phyloP scores from a whole-genome alignment of 2,888 invertebrate genomes.

The Yponomeuta evonymella region DNA sequence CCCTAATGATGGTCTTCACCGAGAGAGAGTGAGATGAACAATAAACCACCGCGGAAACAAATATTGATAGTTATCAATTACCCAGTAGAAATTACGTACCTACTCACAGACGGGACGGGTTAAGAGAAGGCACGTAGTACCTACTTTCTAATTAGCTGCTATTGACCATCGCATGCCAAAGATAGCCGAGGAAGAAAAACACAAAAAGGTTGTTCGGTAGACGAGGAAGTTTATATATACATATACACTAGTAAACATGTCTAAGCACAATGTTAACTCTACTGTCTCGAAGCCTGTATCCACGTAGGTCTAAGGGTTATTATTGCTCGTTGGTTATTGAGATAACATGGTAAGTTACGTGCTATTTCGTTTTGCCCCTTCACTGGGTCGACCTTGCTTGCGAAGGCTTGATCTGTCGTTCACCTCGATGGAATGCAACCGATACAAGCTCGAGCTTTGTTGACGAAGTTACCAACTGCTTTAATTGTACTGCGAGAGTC shows the following conservation, averaged over 20 bases:
- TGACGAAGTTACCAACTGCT: conserved; percentile 36
- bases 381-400: conserved; percentile 63
- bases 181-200: neutral
- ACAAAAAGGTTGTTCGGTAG: conserved; percentile 29
- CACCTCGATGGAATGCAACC: conserved; percentile 62
- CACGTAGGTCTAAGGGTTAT: neutral
- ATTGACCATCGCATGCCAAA: neutral
- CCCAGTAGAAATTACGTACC: neutral
- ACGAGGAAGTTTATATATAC: conserved; percentile 22
- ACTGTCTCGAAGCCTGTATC: neutral
- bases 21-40: neutral
- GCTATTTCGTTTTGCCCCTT: conserved; percentile 41
- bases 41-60: neutral
- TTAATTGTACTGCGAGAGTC: neutral
- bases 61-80: conserved; percentile 1
- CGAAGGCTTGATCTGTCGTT: conserved; percentile 56
- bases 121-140: neutral
- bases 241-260: neutral
- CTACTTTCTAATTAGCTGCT: neutral
- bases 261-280: neutral
- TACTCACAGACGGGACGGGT: neutral
- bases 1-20: too few relatives aligned
- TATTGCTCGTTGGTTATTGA: neutral
- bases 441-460: conserved; percentile 45
- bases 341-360: conserved; percentile 8